Evolutionary conservation across 2,797 vertebrate species (phyloP), one percentile per base, ranked within the genome.

Genomic region (Mus spretus): DNA sequence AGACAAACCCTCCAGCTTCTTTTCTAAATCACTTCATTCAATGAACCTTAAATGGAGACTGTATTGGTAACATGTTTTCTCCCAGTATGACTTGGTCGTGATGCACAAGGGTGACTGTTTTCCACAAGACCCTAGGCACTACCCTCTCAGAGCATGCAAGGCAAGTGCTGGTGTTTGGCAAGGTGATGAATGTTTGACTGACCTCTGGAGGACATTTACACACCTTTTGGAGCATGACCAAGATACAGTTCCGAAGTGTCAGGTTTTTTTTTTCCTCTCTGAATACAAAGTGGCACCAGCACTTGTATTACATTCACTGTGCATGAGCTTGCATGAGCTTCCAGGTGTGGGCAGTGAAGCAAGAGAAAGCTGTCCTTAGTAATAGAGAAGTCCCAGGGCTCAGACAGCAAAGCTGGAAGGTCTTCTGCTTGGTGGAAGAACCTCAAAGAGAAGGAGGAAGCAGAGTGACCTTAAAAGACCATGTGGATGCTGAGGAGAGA

Each of bases 401-500:
- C 7, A 40, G 0, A 0, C 7, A 40, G 31, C 92, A 47, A 85
- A 26, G 2, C 20, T 50, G 86, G 37, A 3, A 1, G 0, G 0
- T 59, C 55, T 28, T 67, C 12, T 9, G 31, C 4, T n/a, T 55
- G 65, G 6, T 8, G 1, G 26, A 12, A 74, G 57, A 75, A 9
- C 26, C 15, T 13, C 26, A 2, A 0, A 11, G 72, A 53, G 26
- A 65, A 92, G 47, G 53, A 72, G 74, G 9, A 13, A 57, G 22
- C 40, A 8, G 2, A 50, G 1, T 40, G 67, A 53, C 84, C 6
- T 50, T 5, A n/a, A 31, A 61, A 92, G 28, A 34, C 19, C 26
- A 44, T 2, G 1, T 3, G 31, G 37, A 47, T 40, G 20, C 37
- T 34, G 37, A 72, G 37, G 55, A 13, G 40, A 63, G 11, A 40